Evolutionary conservation across 2,888 invertebrate species (phyloP).

Genomic region (Disparrhopalites patrizii): DNA sequence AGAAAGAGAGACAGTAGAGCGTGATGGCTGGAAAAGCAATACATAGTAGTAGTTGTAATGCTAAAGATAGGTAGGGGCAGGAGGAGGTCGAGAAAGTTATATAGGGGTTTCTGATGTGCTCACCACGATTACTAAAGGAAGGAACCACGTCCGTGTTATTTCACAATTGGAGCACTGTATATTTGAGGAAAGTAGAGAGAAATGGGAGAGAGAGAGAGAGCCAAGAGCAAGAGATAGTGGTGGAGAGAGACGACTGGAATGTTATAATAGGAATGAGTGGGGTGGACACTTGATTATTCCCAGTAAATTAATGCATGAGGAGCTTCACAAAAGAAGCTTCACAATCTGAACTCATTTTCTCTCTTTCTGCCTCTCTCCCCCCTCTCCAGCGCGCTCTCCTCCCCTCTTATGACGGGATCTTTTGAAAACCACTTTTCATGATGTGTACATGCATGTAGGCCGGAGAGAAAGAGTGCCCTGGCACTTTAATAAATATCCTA

Average conservation of each 20-base stretch:
- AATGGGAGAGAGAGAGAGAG: background rate
- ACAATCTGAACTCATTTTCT: too few species aligned
- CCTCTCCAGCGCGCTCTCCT: background rate
- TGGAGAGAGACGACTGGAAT: constrained; percentile 7
- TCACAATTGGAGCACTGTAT: background rate
- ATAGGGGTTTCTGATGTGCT: too few species aligned
- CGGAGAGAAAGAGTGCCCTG: too few species aligned
- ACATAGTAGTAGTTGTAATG: too few species aligned
- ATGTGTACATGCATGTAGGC: constrained; percentile 5
- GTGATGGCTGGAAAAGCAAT: too few species aligned
- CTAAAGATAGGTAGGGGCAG: too few species aligned
- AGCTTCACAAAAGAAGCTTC: constrained; percentile 20
- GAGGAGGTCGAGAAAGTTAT: too few species aligned
- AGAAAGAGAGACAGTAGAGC: too few species aligned
- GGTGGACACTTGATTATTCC: constrained; percentile 33
- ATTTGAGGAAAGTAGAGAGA: background rate
- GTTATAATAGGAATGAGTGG: constrained; percentile 28
- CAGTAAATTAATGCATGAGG: constrained; percentile 29
- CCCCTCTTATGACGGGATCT: constrained; percentile 29
- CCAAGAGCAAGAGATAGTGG: background rate
- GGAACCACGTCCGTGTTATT: background rate
- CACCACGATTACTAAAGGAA: too few species aligned
- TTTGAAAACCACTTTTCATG: constrained; percentile 24
- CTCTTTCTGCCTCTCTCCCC: too few species aligned
- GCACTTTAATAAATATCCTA: too few species aligned